A percentile compares a stretch with the other conserved stretches of the same genome.
These are phyloP conservation scores for Enteromius afrohamiltoni DNA, from an alignment of 2,797 vertebrate genomes.

Conservation along the genomic window DNA sequence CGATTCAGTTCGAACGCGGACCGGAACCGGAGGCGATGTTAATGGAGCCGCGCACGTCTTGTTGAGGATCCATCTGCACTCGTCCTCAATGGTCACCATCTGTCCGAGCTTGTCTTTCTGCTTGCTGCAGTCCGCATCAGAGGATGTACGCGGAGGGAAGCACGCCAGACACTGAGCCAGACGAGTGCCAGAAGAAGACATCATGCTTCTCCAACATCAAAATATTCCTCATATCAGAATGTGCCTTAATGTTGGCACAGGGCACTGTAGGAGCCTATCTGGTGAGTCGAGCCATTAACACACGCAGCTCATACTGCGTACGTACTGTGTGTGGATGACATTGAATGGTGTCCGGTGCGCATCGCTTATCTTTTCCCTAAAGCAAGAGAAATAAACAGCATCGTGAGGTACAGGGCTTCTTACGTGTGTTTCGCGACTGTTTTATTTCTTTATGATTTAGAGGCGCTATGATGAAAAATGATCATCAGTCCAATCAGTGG, in stretches of 20 bases:
- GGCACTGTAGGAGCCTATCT: slow-evolving; percentile 97
- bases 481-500: slow-evolving; percentile 7
- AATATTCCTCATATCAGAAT: slow-evolving; percentile 93
- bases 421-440: slow-evolving; percentile 1
- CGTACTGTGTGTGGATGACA: slow-evolving; percentile 33
- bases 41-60: slow-evolving; percentile 38
- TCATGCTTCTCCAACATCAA: slow-evolving; percentile 96
- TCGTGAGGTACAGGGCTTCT: not conserved
- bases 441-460: slow-evolving; percentile 17
- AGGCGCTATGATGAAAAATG: not conserved
- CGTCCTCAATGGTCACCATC: slow-evolving; percentile 71
- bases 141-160: slow-evolving; percentile 52
- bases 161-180: slow-evolving; percentile 53
- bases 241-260: slow-evolving; percentile 95
- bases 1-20: slow-evolving; percentile 28
- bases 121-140: slow-evolving; percentile 67
- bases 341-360: slow-evolving; percentile 31
- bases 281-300: slow-evolving; percentile 80
- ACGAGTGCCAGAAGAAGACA: slow-evolving; percentile 78
- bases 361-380: slow-evolving; percentile 6
- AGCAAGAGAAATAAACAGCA: slow-evolving; percentile 12
- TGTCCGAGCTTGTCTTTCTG: slow-evolving; percentile 68
- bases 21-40: slow-evolving; percentile 32
- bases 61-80: slow-evolving; percentile 64
- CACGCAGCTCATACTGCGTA: not conserved